phyloP scores from a whole-genome alignment of 2,113 vertebrate species.

The Paramisgurnus dabryanus region DNA sequence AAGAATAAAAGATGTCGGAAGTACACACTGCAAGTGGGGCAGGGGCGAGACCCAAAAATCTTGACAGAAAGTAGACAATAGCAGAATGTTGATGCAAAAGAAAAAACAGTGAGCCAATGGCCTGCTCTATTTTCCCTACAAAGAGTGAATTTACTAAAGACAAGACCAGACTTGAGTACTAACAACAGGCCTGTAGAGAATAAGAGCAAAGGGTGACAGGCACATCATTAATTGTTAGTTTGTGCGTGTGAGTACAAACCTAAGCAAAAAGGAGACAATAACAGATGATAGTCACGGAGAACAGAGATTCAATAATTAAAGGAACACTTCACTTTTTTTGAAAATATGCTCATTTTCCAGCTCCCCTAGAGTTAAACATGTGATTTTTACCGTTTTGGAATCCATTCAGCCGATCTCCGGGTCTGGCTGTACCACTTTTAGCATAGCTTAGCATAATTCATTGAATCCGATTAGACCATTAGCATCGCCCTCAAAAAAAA shows the following conservation, averaged over 20 bases:
- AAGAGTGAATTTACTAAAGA: conserved; percentile 34
- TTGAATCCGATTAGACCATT: no score
- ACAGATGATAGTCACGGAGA: conserved; percentile 1
- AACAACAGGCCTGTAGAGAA: conserved; percentile 40
- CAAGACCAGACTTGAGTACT: conserved; percentile 47
- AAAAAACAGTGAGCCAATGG: conserved; percentile 31
- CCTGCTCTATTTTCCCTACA: conserved; percentile 48
- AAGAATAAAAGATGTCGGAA: background rate
- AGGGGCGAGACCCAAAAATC: conserved; percentile 12
- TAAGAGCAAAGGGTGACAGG: background rate
- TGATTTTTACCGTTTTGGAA: no score
- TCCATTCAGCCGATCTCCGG: no score
- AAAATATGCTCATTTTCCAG: no score
- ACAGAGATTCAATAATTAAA: background rate
- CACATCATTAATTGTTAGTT: background rate
- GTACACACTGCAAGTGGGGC: conserved; percentile 7
- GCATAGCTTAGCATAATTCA: no score
- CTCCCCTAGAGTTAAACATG: no score
- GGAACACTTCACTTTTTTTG: no score
- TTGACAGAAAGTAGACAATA: conserved; percentile 26
- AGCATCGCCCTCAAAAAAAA: no score
- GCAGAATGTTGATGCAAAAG: conserved; percentile 16
- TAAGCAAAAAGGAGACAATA: conserved; percentile 18
- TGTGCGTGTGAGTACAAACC: conserved; percentile 17
- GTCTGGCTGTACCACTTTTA: no score